Evolutionary conservation across 2,113 vertebrate species (phyloP).

Genomic region (Tor tambroides): DNA sequence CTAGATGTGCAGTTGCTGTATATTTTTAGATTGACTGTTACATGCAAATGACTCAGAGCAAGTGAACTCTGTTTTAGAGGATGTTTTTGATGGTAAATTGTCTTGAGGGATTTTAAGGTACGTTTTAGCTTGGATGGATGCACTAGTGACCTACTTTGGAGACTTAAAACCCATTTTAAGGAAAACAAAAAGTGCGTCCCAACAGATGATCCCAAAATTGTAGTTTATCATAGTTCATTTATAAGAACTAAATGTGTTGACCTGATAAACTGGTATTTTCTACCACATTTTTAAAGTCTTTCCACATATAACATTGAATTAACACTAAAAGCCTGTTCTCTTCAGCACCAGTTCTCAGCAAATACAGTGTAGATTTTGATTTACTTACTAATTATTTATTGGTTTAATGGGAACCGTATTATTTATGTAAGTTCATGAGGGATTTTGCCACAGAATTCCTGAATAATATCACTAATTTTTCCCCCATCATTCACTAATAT

Average conservation of each 20-base stretch:
- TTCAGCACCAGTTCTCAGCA: neutral
- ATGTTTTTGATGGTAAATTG: neutral
- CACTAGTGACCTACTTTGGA: neutral
- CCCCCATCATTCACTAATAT: neutral
- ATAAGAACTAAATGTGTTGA: no score
- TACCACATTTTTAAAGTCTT: neutral
- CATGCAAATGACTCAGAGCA: neutral
- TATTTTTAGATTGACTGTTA: neutral
- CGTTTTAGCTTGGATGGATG: neutral
- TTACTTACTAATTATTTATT: constrained; percentile 5
- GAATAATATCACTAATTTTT: neutral
- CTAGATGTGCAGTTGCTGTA: neutral
- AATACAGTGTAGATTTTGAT: neutral
- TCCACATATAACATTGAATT: neutral
- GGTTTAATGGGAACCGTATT: neutral
- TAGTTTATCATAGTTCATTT: no score
- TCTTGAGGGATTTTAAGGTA: neutral
- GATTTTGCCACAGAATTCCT: constrained; percentile 1
- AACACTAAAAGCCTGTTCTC: constrained; percentile 10
- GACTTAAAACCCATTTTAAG: neutral
- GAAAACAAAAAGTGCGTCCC: neutral
- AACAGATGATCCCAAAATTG: neutral
- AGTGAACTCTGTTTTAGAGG: neutral
- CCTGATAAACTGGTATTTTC: neutral
- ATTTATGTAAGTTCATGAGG: constrained; percentile 9